These are phyloP conservation scores for Sarcophaga subvicina DNA, from an alignment of 2,888 invertebrate species.

Conservation along the genomic window DNA sequence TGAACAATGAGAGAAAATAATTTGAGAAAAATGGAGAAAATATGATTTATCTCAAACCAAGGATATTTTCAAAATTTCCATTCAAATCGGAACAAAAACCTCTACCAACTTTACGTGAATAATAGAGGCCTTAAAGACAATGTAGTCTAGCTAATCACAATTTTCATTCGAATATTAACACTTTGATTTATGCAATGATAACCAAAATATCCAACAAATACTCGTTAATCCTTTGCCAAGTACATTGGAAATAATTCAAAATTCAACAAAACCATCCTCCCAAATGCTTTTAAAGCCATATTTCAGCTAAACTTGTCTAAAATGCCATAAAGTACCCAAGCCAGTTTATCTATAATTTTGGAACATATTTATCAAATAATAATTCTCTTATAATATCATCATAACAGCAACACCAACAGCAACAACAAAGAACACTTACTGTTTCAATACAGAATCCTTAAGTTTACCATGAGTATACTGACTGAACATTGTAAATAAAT, in stretches of 20 bases:
- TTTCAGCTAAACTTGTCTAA: not conserved
- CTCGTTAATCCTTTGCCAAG: constrained; percentile 1
- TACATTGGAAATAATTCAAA: not conserved
- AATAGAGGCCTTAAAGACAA: no score
- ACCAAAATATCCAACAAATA: not conserved
- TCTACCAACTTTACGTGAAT: no score
- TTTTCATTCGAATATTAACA: not conserved
- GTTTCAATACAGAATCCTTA: not conserved
- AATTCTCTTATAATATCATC: constrained; percentile 28
- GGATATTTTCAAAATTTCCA: no score
- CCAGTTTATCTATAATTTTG: constrained; percentile 21
- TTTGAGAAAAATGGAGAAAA: no score
- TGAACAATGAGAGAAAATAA: no score
- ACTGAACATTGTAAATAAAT: constrained; percentile 14
- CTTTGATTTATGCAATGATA: not conserved
- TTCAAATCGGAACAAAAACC: no score
- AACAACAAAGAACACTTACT: no score
- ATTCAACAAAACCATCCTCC: not conserved
- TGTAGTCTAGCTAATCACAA: no score
- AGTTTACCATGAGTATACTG: not conserved
- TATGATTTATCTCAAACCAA: no score
- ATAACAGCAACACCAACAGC: not conserved
- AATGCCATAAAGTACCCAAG: not conserved
- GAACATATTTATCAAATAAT: constrained; percentile 32
- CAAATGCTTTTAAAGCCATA: constrained; percentile 1